Percentiles rank a stretch among this genome's conserved stretches.
Conservation (phyloP, 2,113 vertebrate species). For the Atlantisia rogersi region DNA sequence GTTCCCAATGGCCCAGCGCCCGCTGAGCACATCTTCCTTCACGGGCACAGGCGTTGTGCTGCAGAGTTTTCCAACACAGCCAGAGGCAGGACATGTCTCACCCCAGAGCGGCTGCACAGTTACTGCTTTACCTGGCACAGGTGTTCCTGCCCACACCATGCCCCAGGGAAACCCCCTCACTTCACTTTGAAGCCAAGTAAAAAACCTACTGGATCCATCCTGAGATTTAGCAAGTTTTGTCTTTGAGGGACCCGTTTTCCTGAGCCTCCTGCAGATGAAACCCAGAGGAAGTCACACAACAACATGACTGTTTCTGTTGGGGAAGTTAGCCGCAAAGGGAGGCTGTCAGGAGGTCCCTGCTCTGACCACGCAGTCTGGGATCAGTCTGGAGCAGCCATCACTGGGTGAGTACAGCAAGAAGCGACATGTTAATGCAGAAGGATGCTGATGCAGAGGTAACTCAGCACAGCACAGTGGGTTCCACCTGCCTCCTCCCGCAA, state of each 20-base stretch:
- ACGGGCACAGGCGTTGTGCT: rapidly evolving
- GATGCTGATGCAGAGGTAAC: rapidly evolving
- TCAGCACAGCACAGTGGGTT: neutral
- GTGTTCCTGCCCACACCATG: rapidly evolving
- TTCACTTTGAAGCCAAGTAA: neutral
- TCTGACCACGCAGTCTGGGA: rapidly evolving
- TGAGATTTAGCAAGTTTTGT: neutral
- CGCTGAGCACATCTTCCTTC: rapidly evolving
- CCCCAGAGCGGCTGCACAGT: neutral
- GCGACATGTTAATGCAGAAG: rapidly evolving
- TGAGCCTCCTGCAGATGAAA: neutral
- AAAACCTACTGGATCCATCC: neutral
- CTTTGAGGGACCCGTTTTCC: neutral
- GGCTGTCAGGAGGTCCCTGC: neutral
- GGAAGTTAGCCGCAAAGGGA: neutral
- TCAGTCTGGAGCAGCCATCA: neutral
- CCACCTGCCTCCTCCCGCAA: neutral
- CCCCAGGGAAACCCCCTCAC: neutral
- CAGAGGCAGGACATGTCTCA: rapidly evolving
- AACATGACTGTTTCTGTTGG: neutral
- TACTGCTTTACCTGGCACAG: rapidly evolving
- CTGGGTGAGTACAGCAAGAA: neutral
- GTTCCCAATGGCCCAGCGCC: neutral
- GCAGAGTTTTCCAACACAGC: rapidly evolving
- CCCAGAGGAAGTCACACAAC: neutral